Evolutionary conservation across 2,797 vertebrate genomes (phyloP).

Genomic region (Pangasius sanitwongsei): DNA sequence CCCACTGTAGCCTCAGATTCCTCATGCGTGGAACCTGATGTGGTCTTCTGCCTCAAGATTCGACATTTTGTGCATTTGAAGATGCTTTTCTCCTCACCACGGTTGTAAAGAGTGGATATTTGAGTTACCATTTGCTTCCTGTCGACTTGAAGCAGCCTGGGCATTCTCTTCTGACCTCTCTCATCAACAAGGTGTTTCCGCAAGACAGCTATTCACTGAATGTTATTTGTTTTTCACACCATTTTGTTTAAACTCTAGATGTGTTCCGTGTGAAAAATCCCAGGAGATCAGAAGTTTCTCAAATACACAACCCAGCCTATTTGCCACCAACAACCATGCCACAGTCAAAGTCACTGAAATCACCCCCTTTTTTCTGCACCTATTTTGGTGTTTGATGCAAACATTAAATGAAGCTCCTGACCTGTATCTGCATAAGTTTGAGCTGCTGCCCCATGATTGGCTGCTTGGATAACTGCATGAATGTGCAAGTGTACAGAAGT

Average conservation of each 20-base stretch:
- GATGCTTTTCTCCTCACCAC: no score
- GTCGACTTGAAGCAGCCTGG: not conserved
- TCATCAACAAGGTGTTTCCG: not conserved
- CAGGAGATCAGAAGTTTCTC: not conserved
- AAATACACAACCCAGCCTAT: not conserved
- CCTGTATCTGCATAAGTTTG: no score
- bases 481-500: not conserved
- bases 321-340: no score
- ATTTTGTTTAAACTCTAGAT: not conserved
- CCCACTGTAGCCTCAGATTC: not conserved
- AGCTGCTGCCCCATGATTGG: no score
- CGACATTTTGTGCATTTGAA: not conserved
- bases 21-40: not conserved
- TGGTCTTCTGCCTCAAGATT: not conserved
- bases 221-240: not conserved
- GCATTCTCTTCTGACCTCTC: not conserved
- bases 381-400: no score
- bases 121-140: not conserved
- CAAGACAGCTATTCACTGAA: not conserved
- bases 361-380: no score
- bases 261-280: not conserved
- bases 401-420: no score
- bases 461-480: not conserved
- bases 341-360: no score
- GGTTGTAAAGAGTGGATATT: not conserved